A percentile compares a stretch with the other conserved stretches of the same genome.
phyloP scores from a whole-genome alignment of 2,888 invertebrate species.

The Thecocarcelia acutangulata region DNA sequence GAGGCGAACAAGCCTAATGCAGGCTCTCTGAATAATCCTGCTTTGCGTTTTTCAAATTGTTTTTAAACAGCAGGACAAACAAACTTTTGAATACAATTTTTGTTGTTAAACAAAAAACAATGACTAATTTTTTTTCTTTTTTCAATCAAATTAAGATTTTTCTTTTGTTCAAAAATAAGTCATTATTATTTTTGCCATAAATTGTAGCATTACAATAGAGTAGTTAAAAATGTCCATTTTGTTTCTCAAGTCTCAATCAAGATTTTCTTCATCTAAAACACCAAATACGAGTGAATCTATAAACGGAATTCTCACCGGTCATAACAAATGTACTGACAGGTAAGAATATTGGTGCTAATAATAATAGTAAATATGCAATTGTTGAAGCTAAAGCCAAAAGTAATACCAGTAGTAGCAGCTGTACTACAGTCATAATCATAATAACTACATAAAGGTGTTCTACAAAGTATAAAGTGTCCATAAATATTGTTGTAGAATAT shows the following conservation, averaged over 20 bases:
- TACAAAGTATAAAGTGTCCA: constrained; percentile 60
- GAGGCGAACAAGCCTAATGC: constrained; percentile 39
- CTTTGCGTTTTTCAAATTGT: constrained; percentile 29
- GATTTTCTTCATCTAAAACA: constrained; percentile 80
- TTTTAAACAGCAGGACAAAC: constrained; percentile 52
- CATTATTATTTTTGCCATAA: constrained; percentile 65
- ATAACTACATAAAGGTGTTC: constrained; percentile 61
- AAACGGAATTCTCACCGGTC: constrained; percentile 75
- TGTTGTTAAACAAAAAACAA: constrained; percentile 63
- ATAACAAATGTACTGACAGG: neutral
- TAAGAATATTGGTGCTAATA: constrained; percentile 73
- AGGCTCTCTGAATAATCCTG: constrained; percentile 44
- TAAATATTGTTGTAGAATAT: constrained; percentile 55
- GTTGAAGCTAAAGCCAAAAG: constrained; percentile 65
- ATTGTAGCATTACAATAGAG: constrained; percentile 60
- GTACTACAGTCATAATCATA: constrained; percentile 53
- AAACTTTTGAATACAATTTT: constrained; percentile 62
- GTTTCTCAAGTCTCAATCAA: constrained; percentile 75
- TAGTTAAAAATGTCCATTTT: constrained; percentile 65
- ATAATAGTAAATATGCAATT: constrained; percentile 72
- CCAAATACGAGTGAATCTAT: constrained; percentile 80
- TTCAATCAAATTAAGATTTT: constrained; percentile 51
- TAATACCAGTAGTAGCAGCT: constrained; percentile 21
- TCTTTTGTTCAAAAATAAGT: constrained; percentile 57
- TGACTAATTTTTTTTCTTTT: constrained; percentile 60